Base-by-base conservation (phyloP, 2,113 vertebrate genomes). In the Mormoops blainvillei region DNA sequence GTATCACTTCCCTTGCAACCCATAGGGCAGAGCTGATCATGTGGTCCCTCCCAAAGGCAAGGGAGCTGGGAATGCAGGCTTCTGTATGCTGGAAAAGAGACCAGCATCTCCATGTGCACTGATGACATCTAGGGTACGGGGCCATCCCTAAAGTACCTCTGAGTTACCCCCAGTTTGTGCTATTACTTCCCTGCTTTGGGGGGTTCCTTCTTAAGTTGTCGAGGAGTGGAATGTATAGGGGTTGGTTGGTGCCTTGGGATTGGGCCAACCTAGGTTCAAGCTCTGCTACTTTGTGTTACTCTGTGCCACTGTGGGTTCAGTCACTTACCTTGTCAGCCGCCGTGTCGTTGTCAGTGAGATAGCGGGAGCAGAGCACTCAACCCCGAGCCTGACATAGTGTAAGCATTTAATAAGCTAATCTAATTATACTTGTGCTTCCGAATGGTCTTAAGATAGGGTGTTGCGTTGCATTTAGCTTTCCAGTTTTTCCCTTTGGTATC, bases 31-130 rank as follows among this genome's bases (percentile, higher is more conserved):
- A 65, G 36, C 22, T 3, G 70, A n/a, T 73, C 45, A 54, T 20
- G 0, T 13, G 58, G 33, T 22, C 58, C 36, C 33, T 4, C n/a
- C 13, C 76, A 10, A 1, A 20, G 48, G 20, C 38, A 7, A 45
- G 54, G 74, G 38, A 38, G 24, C 80, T 68, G 63, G 50, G 58
- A 74, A 26, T 61, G 52, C 74, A 33, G 58, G 52, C 58, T 24
- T 91, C 41, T 2, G 0, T 1, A 20, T 20, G 61, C 58, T 36
- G 43, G 33, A 16, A 26, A 41, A 12, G 28, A 48, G 41, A 24
- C 16, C 38, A 0, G 12, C n/a, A 3, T 74, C 56, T 38, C 31
- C 1, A 3, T 0, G 7, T 0, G 0, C 74, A 0, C 16, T 20
- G 58, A 41, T 1, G 31, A 70, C 12, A n/a, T 13, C 41, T 5